These are phyloP conservation scores for Smithornis capensis DNA, from an alignment of 2,113 vertebrate genomes.

Conservation along the genomic window DNA sequence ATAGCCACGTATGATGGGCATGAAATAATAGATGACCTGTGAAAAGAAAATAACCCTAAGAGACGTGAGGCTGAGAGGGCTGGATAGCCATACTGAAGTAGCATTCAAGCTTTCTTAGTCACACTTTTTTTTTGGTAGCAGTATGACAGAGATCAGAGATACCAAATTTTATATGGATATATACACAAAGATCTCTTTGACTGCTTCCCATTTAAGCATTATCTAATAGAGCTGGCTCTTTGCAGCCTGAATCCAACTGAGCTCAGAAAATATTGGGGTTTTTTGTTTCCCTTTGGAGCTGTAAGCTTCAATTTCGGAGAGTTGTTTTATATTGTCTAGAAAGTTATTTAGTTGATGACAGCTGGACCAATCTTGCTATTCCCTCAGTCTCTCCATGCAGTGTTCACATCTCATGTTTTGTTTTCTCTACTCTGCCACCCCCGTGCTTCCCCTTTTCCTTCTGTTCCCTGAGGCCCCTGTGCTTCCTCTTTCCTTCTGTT, in stretches of 20 bases:
- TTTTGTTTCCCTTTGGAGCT: not conserved
- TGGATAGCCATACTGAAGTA: not conserved
- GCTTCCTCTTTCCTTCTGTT: not conserved
- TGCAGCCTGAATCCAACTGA: not conserved
- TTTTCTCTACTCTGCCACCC: not conserved
- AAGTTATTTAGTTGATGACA: not conserved
- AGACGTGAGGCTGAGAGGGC: not conserved
- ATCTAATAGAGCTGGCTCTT: not conserved
- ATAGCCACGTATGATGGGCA: constrained; percentile 40
- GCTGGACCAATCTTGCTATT: not conserved
- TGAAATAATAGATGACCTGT: constrained; percentile 43
- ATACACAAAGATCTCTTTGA: constrained; percentile 17
- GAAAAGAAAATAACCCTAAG: constrained; percentile 33
- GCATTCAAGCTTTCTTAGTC: constrained; percentile 43
- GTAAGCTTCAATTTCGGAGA: not conserved
- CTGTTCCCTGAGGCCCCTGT: not conserved
- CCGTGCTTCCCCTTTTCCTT: not conserved
- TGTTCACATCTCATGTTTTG: not conserved
- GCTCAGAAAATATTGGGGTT: not conserved
- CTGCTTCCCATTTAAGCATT: not conserved
- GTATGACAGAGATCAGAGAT: constrained; percentile 27
- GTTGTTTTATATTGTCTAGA: not conserved
- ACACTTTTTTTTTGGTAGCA: constrained; percentile 29
- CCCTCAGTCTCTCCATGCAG: not conserved
- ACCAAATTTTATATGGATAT: not conserved